These are phyloP conservation scores for Chalcosyrphus nemorum DNA, from an alignment of 2,888 invertebrate species.

Conservation along the genomic window DNA sequence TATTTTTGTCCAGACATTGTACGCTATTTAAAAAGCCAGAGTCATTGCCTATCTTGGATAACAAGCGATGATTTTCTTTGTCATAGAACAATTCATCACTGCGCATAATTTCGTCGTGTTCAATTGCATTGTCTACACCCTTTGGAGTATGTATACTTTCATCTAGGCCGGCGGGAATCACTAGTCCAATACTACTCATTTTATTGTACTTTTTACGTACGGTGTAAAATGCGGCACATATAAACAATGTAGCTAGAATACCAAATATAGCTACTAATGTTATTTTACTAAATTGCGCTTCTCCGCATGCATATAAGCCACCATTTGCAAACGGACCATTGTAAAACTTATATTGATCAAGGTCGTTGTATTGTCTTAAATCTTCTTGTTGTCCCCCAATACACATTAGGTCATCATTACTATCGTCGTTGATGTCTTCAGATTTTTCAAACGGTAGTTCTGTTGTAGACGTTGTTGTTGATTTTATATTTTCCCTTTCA, in stretches of 20 bases:
- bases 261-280: slow-evolving; percentile 72
- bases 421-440: background rate
- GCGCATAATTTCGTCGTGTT: slow-evolving; percentile 67
- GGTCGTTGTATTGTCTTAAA: slow-evolving; percentile 55
- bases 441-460: background rate
- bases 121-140: slow-evolving; percentile 72
- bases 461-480: slow-evolving; percentile 1
- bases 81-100: slow-evolving; percentile 73
- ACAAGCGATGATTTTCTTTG: slow-evolving; percentile 73
- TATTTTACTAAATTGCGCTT: slow-evolving; percentile 72
- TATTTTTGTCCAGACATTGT: slow-evolving; percentile 60
- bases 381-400: slow-evolving; percentile 1
- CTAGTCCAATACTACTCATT: slow-evolving; percentile 77
- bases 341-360: slow-evolving; percentile 66
- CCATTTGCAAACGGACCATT: slow-evolving; percentile 76
- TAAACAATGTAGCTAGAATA: slow-evolving; percentile 46
- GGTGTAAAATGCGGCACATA: slow-evolving; percentile 69
- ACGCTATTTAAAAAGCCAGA: slow-evolving; percentile 56
- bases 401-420: slow-evolving; percentile 39
- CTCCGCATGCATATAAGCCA: slow-evolving; percentile 72
- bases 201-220: slow-evolving; percentile 75
- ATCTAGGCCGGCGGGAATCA: slow-evolving; percentile 76
- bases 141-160: slow-evolving; percentile 74
- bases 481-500: slow-evolving; percentile 64
- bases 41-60: slow-evolving; percentile 68